These are phyloP conservation scores for Malurus splendens DNA, from an alignment of 2,797 vertebrate genomes.

Conservation along the genomic window DNA sequence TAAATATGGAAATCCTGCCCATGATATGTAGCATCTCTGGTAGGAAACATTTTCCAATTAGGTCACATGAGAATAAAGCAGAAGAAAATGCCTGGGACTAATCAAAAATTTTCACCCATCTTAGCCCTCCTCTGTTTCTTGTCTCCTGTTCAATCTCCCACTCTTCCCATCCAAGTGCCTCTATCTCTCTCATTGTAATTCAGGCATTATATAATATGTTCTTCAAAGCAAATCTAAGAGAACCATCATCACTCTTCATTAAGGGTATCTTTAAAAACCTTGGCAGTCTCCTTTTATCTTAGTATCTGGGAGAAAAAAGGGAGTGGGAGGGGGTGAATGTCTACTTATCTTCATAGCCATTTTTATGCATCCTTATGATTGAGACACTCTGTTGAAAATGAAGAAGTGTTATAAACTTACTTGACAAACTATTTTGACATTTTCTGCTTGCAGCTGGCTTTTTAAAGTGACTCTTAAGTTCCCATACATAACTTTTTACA, in stretches of 20 bases:
- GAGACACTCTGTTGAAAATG: not conserved
- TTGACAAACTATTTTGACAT: constrained; percentile 17
- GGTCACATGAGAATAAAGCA: not conserved
- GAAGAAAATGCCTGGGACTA: not conserved
- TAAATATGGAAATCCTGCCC: not conserved
- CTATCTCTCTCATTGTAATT: not conserved
- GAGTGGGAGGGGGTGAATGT: not conserved
- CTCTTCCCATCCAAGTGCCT: not conserved
- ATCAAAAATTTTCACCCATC: not conserved
- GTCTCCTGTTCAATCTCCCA: rapidly evolving
- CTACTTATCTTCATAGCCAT: not conserved
- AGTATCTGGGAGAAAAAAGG: not conserved
- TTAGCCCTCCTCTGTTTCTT: not conserved
- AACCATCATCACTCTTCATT: not conserved
- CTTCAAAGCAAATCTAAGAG: not conserved
- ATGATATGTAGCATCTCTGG: not conserved
- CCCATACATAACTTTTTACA: not conserved
- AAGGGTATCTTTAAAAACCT: not conserved
- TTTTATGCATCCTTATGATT: not conserved
- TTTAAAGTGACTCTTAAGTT: not conserved
- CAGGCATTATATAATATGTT: not conserved
- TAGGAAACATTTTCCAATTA: not conserved
- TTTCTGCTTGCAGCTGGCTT: not conserved
- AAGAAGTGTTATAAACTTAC: not conserved
- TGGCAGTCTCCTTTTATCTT: not conserved